phyloP scores from a whole-genome alignment of 2,888 invertebrate genomes.

The Liopterus haemorrhoidalis region DNA sequence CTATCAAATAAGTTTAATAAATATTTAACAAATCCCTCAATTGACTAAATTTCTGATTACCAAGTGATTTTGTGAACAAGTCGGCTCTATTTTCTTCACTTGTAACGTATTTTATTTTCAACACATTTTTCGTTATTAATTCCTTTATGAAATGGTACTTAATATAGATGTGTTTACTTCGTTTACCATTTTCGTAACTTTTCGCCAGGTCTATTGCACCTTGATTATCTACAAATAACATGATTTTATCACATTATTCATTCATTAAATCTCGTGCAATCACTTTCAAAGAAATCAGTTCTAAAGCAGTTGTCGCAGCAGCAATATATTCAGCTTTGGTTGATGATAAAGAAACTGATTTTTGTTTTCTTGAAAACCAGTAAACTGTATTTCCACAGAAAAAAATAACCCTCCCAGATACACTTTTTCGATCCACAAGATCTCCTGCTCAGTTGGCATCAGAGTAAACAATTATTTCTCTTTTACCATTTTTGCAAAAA shows the following conservation, averaged over 20 bases:
- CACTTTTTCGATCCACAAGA: background rate
- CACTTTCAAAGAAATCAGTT: constrained; percentile 3
- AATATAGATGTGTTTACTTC: constrained; percentile 9
- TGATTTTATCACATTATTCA: background rate
- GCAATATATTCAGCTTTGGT: constrained; percentile 9
- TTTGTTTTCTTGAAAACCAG: constrained; percentile 7
- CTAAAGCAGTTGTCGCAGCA: constrained; percentile 3
- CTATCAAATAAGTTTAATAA: background rate
- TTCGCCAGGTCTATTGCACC: constrained; percentile 6
- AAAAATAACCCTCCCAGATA: background rate
- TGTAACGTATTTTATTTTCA: background rate
- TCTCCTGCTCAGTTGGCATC: background rate
- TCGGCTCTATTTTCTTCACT: background rate
- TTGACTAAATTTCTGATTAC: background rate
- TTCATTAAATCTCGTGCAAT: background rate
- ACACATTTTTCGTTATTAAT: background rate
- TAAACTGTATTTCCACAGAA: background rate
- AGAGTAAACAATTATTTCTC: no score
- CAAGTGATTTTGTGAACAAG: background rate
- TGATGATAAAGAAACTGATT: constrained; percentile 9
- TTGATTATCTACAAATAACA: constrained; percentile 7
- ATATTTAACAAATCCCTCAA: background rate
- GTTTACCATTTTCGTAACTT: background rate
- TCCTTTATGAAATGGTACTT: background rate
- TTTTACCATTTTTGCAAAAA: no score